These are phyloP conservation scores for Bucco capensis DNA, from an alignment of 2,113 vertebrate genomes.

Conservation along the genomic window DNA sequence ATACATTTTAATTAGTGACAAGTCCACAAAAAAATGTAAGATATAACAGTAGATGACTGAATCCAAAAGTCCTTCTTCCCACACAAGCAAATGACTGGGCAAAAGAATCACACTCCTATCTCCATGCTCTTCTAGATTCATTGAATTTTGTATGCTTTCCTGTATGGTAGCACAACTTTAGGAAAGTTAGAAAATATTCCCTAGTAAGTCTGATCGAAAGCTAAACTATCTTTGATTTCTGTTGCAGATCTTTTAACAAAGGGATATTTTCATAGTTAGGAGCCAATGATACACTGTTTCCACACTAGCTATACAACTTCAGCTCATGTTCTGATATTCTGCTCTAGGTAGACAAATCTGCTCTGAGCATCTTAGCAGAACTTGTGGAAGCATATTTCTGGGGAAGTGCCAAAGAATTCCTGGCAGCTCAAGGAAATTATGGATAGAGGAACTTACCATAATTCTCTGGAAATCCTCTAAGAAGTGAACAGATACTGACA, in stretches of 20 bases:
- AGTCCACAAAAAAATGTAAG: not conserved
- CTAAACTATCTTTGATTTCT: not conserved
- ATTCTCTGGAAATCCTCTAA: constrained; percentile 54
- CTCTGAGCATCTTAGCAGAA: constrained; percentile 43
- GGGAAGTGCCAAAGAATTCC: constrained; percentile 17
- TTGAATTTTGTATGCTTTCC: not conserved
- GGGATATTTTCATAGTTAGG: not conserved
- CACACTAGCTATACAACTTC: not conserved
- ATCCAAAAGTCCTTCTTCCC: not conserved
- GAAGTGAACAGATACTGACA: constrained; percentile 50
- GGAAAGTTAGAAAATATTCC: not conserved
- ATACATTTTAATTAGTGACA: not conserved
- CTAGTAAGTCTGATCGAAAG: not conserved
- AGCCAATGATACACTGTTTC: not conserved
- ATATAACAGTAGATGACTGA: not conserved
- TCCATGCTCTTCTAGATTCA: not conserved
- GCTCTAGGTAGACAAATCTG: constrained; percentile 34
- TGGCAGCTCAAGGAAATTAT: constrained; percentile 37
- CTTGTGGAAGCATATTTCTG: constrained; percentile 31
- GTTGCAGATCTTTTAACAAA: not conserved
- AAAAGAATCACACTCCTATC: not conserved
- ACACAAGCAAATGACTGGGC: not conserved
- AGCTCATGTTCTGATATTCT: constrained; percentile 28
- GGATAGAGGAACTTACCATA: constrained; percentile 24
- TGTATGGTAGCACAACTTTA: not conserved